Evolutionary conservation across 2,888 invertebrate genomes (phyloP), one percentile per base, ranked within the genome.

Genomic region (Pterostichus madidus): DNA sequence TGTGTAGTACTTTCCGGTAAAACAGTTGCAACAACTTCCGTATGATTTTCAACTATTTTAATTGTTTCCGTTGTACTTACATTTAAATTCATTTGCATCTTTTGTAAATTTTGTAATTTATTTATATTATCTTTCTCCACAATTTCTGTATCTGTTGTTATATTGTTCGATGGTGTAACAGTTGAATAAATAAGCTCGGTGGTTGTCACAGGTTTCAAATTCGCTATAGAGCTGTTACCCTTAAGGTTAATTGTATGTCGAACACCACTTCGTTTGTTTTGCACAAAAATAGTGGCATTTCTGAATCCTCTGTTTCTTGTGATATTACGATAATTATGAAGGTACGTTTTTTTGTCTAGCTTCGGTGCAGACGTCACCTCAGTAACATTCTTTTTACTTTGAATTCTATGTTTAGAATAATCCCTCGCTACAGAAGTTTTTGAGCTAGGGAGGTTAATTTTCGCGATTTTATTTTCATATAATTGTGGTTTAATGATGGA

Each of bases 401-500:
- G 59, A 17, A 32, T 80, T 39, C 83, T 59, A 64, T 82, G 61
- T 83, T 83, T 81, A 24, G 68, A 90, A 85, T 91, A 92, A 61
- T 91, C 91, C 86, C 90, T 91, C 10, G 91, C 90, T 87, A 91
- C 87, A 39, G 91, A 91, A 11, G 91, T 90, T 81, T 90, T 89
- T 77, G 91, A 88, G 49, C 90, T 90, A 10, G 91, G 91, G n/a
- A 91, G 91, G 10, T 90, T 90, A 8, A 91, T 91, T 88, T 91
- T 92, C 0, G 91, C 90, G 7, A 91, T 91, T 84, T 92, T 92
- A 86, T 91, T 91, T 85, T 92, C 92, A 84, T 91, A 91, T 0
- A 90, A 39, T n/a, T 77, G 87, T 88, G 91, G 91, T 85, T 91
- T 92, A 0, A 92, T 91, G n/a, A 92, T 93, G 0, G 93, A 92